Conservation (phyloP, 1,140 invertebrate genomes). For the Episyrphus balteatus region DNA sequence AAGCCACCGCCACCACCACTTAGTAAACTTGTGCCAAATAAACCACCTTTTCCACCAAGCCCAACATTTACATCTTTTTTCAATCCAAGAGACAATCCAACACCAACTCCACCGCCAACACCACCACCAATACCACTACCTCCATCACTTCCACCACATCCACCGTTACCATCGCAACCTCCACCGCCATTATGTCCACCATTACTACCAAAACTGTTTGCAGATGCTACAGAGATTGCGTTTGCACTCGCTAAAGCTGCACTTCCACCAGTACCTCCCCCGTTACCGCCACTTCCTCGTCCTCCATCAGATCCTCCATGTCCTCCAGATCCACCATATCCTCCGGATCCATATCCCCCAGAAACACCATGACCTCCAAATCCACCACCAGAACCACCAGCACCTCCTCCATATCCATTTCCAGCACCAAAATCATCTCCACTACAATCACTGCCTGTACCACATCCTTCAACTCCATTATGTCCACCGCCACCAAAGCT, state of each 20-base stretch:
- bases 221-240: no score
- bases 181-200: constrained; percentile 10
- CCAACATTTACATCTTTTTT: no score
- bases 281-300: constrained; percentile 35
- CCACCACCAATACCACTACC: no score
- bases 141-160: no score
- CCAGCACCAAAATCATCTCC: no score
- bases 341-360: no score
- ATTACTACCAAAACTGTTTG: not conserved
- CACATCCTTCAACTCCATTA: no score
- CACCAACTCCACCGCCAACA: no score
- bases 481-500: no score
- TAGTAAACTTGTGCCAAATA: not conserved
- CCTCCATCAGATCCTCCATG: constrained; percentile 36
- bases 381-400: constrained; percentile 34
- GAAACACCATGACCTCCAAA: no score
- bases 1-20: not conserved
- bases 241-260: constrained; percentile 10
- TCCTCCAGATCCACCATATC: not conserved
- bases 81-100: no score
- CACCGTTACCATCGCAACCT: not conserved
- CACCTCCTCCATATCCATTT: constrained; percentile 23
- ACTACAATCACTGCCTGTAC: not conserved
- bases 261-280: constrained; percentile 34
- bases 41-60: not conserved